Evolutionary conservation across 2,113 vertebrate genomes (phyloP).

Genomic region (Otis tarda): DNA sequence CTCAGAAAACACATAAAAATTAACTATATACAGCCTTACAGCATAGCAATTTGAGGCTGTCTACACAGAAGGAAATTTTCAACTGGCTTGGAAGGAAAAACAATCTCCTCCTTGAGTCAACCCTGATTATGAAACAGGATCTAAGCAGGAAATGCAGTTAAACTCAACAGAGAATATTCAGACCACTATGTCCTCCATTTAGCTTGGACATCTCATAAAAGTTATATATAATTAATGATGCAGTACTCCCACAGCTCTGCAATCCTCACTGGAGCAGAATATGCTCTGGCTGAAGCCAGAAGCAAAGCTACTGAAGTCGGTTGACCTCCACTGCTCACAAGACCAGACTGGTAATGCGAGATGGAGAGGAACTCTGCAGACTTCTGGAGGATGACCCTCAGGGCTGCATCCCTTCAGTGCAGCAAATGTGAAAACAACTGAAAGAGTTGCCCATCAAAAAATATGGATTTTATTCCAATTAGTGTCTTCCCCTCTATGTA

Average conservation of each 20-base stretch:
- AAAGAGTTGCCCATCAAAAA: not conserved
- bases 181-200: not conserved
- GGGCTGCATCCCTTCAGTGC: not conserved
- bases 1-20: not conserved
- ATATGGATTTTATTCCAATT: not conserved
- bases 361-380: not conserved
- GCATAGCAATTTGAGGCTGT: not conserved
- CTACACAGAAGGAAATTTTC: not conserved
- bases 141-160: not conserved
- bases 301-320: not conserved
- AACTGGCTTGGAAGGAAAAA: not conserved
- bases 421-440: not conserved
- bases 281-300: not conserved
- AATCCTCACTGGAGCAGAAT: not conserved
- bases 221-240: not conserved
- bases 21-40: not conserved
- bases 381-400: not conserved
- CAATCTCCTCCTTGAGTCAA: not conserved
- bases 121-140: not conserved
- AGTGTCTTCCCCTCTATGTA: not conserved
- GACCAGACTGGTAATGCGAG: not conserved
- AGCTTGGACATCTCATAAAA: not conserved
- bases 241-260: not conserved
- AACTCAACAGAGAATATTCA: not conserved
- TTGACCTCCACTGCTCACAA: not conserved